Percentiles rank a stretch among this genome's conserved stretches.
Conservation (phyloP, 2,888 invertebrate genomes). For the Drosophila yooni region DNA sequence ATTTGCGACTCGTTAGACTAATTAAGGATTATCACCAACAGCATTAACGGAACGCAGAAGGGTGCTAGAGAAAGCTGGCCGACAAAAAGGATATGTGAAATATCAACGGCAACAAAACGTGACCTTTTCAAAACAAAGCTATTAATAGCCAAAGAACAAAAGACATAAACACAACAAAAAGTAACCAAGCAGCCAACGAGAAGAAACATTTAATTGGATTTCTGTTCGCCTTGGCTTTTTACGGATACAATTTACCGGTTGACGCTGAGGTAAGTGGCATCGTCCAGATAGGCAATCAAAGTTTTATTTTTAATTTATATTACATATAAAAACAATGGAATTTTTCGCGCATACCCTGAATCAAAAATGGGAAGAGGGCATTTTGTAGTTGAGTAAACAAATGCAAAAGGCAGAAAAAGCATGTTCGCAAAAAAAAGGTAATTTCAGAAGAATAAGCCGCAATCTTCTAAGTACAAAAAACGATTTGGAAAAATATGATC, state of each 20-base stretch:
- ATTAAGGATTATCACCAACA: slow-evolving; percentile 82
- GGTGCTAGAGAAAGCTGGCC: slow-evolving; percentile 34
- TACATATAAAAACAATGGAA: not conserved
- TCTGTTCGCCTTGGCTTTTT: slow-evolving; percentile 38
- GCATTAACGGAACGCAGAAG: slow-evolving; percentile 23
- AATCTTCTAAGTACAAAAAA: not conserved
- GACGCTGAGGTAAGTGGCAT: slow-evolving; percentile 59
- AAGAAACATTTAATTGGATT: slow-evolving; percentile 72
- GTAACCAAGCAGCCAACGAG: slow-evolving; percentile 23
- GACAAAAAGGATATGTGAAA: slow-evolving; percentile 50
- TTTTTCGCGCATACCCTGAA: not conserved
- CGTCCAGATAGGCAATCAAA: slow-evolving; percentile 21
- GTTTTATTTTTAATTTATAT: not conserved
- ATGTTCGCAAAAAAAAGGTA: not conserved
- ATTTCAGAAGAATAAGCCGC: not conserved
- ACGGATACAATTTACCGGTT: slow-evolving; percentile 50
- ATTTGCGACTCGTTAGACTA: slow-evolving; percentile 84
- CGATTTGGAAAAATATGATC: not conserved
- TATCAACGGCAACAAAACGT: slow-evolving; percentile 47
- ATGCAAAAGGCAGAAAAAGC: not conserved
- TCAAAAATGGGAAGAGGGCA: not conserved
- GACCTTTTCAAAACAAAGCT: slow-evolving; percentile 65
- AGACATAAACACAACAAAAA: slow-evolving; percentile 13
- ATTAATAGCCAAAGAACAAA: slow-evolving; percentile 50
- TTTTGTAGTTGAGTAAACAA: not conserved